phyloP scores from a whole-genome alignment of 2,113 vertebrate species.

The Fulmarus glacialis region DNA sequence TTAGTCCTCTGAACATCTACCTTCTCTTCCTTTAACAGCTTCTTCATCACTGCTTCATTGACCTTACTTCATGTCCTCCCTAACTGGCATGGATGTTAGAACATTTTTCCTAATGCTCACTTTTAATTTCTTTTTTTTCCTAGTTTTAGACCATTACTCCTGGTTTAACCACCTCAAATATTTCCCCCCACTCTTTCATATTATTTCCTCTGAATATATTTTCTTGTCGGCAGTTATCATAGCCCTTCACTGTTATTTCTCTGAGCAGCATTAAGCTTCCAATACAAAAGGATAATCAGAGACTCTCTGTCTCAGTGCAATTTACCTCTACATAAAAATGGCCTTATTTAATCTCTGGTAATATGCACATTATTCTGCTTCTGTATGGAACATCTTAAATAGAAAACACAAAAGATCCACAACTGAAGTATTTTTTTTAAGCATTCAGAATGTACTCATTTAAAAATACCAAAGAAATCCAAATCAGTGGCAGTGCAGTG shows the following conservation, averaged over 20 bases:
- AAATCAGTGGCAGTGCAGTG: neutral
- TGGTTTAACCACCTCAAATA: neutral
- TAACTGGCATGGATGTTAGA: neutral
- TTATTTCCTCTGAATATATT: neutral
- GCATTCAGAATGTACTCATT: neutral
- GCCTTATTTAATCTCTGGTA: neutral
- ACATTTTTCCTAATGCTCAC: neutral
- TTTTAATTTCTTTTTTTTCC: neutral
- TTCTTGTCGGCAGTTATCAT: neutral
- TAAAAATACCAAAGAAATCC: neutral
- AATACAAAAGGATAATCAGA: neutral
- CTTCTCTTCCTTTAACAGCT: neutral
- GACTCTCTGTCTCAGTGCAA: neutral
- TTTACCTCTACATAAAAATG: conserved; percentile 1
- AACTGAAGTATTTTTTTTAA: neutral
- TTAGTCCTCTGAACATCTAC: neutral
- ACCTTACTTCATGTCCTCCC: neutral
- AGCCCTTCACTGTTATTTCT: neutral
- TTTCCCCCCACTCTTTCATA: neutral
- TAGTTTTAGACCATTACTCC: neutral
- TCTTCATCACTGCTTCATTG: neutral
- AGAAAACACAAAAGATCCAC: neutral
- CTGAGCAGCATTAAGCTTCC: neutral
- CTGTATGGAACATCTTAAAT: neutral
- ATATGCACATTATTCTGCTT: neutral